phyloP scores from a whole-genome alignment of 2,888 invertebrate species.

The Leistus spinibarbis region DNA sequence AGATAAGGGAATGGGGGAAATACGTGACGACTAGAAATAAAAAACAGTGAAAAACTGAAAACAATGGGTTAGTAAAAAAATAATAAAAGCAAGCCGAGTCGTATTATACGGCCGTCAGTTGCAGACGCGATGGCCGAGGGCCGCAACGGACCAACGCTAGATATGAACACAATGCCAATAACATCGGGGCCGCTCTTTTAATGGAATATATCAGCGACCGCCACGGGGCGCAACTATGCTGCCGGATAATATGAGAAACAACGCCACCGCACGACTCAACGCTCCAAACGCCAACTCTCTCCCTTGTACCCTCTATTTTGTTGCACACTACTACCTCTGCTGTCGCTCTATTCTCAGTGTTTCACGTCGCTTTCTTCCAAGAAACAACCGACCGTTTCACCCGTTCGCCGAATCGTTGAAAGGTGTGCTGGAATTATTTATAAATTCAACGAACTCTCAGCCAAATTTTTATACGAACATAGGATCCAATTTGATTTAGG shows the following conservation, averaged over 20 bases:
- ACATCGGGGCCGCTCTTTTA: constrained; percentile 51
- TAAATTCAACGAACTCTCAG: background rate
- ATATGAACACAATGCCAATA: constrained; percentile 55
- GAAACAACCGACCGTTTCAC: background rate
- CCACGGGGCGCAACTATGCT: background rate
- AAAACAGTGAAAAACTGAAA: constrained; percentile 50
- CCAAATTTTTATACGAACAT: background rate
- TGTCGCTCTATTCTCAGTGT: background rate
- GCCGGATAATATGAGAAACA: constrained; percentile 36
- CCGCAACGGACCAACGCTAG: constrained; percentile 37
- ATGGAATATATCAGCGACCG: constrained; percentile 46
- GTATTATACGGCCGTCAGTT: constrained; percentile 55
- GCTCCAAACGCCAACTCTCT: too few species aligned
- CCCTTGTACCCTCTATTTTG: background rate
- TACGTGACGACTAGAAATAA: constrained; percentile 43
- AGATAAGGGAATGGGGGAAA: constrained; percentile 38
- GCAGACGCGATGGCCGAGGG: constrained; percentile 50
- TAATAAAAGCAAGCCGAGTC: constrained; percentile 49
- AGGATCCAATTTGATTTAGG: too few species aligned
- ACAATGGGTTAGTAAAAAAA: constrained; percentile 50
- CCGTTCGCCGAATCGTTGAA: background rate
- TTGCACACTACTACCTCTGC: background rate
- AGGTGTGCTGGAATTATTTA: background rate
- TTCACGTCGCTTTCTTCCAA: too few species aligned
- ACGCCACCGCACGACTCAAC: constrained; percentile 22